Evolutionary conservation across 2,888 invertebrate species (phyloP).

Genomic region (Buathra laborator): DNA sequence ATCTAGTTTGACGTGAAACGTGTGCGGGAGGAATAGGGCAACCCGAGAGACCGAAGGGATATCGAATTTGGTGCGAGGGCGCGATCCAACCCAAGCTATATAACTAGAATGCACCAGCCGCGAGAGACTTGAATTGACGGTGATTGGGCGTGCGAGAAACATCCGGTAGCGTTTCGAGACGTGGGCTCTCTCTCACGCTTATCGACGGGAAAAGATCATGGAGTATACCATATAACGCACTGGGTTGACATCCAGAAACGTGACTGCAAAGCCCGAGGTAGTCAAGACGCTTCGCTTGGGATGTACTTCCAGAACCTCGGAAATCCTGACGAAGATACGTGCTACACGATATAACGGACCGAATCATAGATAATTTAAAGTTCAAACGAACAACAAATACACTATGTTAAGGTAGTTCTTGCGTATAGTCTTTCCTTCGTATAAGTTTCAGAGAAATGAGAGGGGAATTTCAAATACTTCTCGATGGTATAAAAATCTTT

Average conservation of each 20-base stretch:
- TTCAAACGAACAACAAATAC: not conserved
- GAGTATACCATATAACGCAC: conserved; percentile 15
- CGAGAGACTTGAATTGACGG: conserved; percentile 76
- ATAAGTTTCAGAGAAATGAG: no score
- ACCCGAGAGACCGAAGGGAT: conserved; percentile 68
- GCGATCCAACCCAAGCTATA: conserved; percentile 58
- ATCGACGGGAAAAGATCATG: conserved; percentile 17
- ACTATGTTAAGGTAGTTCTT: no score
- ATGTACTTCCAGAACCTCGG: conserved; percentile 16
- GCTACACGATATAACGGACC: not conserved
- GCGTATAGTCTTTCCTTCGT: no score
- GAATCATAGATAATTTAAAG: not conserved
- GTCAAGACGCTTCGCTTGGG: conserved; percentile 43
- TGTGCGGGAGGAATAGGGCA: conserved; percentile 47
- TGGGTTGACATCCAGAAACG: conserved; percentile 21
- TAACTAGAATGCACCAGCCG: conserved; percentile 32
- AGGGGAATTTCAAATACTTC: no score
- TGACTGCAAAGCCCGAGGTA: conserved; percentile 52
- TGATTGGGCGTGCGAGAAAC: conserved; percentile 80
- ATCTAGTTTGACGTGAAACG: conserved; percentile 47
- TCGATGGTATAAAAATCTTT: no score
- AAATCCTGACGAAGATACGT: conserved; percentile 21
- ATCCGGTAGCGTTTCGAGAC: conserved; percentile 78
- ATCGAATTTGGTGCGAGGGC: conserved; percentile 69
- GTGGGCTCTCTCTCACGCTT: conserved; percentile 22